Evolutionary conservation across 1,140 invertebrate species (phyloP).

Genomic region (Propsilocerus akamusi): DNA sequence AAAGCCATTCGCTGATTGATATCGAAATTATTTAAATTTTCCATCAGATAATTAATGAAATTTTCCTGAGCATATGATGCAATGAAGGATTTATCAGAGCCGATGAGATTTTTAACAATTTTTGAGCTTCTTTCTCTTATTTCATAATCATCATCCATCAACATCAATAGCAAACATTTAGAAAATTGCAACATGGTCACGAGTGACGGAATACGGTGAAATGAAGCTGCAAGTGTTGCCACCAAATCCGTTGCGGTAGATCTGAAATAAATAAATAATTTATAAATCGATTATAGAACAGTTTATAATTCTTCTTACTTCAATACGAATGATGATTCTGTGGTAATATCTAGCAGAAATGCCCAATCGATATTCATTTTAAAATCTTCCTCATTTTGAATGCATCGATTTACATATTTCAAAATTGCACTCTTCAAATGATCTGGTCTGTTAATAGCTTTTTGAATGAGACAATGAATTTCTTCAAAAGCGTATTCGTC

Average conservation of each 20-base stretch:
- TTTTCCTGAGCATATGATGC: neutral
- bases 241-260: constrained; percentile 7
- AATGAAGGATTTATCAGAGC: neutral
- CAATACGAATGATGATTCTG: neutral
- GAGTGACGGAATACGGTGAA: constrained; percentile 7
- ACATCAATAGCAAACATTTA: constrained; percentile 9
- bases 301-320: neutral
- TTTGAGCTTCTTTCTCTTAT: constrained; percentile 12
- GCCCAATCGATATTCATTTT: neutral
- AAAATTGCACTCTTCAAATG: neutral
- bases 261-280: constrained; percentile 8
- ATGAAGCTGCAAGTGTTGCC: too few relatives aligned
- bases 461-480: neutral
- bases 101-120: neutral
- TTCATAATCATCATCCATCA: constrained; percentile 17
- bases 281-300: too few relatives aligned
- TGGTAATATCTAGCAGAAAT: neutral
- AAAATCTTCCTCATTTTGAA: neutral
- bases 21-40: constrained; percentile 4
- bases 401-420: neutral
- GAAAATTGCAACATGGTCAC: constrained; percentile 6
- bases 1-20: constrained; percentile 5
- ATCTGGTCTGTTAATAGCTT: neutral
- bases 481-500: neutral
- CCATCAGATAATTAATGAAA: neutral